Evolutionary conservation across 92 coral and sea anemone genomes (phyloP), one percentile per base, ranked within the genome.

Genomic region (Zoanthus gigantus): DNA sequence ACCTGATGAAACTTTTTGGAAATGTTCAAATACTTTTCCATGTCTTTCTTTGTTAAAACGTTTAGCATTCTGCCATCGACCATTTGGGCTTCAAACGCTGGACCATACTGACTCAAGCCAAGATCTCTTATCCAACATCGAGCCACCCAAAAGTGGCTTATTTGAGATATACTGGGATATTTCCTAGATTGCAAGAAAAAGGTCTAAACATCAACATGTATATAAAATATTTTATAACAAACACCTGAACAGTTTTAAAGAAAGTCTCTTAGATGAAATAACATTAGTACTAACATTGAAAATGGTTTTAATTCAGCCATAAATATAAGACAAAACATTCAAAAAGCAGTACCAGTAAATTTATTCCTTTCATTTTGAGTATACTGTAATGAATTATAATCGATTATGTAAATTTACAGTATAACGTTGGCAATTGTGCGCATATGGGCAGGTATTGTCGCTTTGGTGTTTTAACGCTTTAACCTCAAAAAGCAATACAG

Each of bases 1-100:
- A 97, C 99, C 98, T 95, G 98, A 82, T 97, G 99, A 63, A 90
- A 92, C 88, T 95, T 97, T 87, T 93, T 94, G 80, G 88, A 92
- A 74, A 97, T 83, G 81, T 95, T 95, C 32, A 97, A 91, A 73
- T 95, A 82, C 71, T 97, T 97, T 84, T 97, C 99, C 94, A 97
- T 97, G 77, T 97, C 99, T 82, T 97, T 97, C 73, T 87, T 96
- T 56, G 95, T 94, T 31, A 97, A 78, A 10, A 93, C 92, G 86
- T 92, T 95, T 52, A 97, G 89, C 75, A 97, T 54, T 63, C 99
- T 90, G 4, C 99, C 99, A 71, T 97, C 99, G 71, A 97, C 88
- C 98, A 97, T 95, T 74, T 97, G 96, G 45, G 99, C 88, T 78
- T 97, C 99, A 83, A 97, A 95, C 13, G 87, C 94, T n/a, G 94